phyloP scores from a whole-genome alignment of 2,113 vertebrate species.

The Gobius niger region DNA sequence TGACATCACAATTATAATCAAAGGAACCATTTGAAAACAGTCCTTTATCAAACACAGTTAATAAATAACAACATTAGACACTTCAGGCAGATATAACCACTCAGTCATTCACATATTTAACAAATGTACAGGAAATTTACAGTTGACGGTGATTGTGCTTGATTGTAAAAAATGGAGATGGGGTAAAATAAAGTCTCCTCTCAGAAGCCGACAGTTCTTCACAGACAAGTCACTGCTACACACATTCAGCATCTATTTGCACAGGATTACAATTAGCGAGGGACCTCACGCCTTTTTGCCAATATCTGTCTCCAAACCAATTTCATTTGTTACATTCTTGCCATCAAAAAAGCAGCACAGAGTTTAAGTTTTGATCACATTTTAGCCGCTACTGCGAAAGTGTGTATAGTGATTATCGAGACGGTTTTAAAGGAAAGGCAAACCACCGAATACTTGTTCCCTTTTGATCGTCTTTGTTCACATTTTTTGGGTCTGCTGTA shows the following conservation, averaged over 20 bases:
- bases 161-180: conserved; percentile 32
- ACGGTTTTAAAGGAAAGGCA: not conserved
- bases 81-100: conserved; percentile 14
- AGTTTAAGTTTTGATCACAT: not conserved
- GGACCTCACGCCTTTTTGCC: too few species aligned
- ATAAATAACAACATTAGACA: conserved; percentile 30
- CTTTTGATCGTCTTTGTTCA: conserved; percentile 1
- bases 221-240: conserved; percentile 26
- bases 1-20: conserved; percentile 30
- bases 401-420: conserved; percentile 18
- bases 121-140: conserved; percentile 61
- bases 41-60: conserved; percentile 24
- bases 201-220: conserved; percentile 4
- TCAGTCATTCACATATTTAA: conserved; percentile 38
- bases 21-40: conserved; percentile 11
- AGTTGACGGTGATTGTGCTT: conserved; percentile 60
- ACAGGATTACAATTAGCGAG: too few species aligned
- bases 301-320: too few species aligned
- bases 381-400: not conserved
- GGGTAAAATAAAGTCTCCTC: conserved; percentile 1
- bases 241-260: conserved; percentile 23
- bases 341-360: too few species aligned
- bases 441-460: conserved; percentile 13
- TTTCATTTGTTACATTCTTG: not conserved
- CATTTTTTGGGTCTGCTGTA: not conserved